Evolutionary conservation across 2,888 invertebrate species (phyloP).

Genomic region (Xanthia icteritia): DNA sequence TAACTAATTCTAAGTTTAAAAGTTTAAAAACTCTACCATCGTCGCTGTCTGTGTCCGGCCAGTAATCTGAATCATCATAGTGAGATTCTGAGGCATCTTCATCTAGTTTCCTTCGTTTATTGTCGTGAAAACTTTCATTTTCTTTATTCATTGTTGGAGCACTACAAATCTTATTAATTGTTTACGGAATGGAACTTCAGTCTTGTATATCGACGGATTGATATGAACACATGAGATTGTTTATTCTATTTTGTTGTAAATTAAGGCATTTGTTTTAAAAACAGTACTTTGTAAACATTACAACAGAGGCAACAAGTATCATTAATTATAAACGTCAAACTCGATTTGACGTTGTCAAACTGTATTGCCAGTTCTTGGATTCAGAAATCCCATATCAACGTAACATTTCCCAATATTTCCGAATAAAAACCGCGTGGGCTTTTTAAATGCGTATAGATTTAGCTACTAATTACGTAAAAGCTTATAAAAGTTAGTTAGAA

Average conservation of each 20-base stretch:
- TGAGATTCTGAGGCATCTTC: constrained; percentile 77
- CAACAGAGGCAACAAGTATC: constrained; percentile 67
- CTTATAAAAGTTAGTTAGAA: not conserved
- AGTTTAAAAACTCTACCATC: constrained; percentile 71
- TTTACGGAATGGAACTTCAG: constrained; percentile 56
- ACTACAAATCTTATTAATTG: constrained; percentile 27
- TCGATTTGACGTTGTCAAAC: constrained; percentile 33
- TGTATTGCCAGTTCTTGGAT: constrained; percentile 27
- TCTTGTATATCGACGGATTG: constrained; percentile 48
- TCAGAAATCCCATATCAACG: not conserved
- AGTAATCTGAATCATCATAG: constrained; percentile 81
- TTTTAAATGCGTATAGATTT: not conserved
- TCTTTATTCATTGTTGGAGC: constrained; percentile 82
- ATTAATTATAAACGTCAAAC: constrained; percentile 21
- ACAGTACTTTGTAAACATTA: constrained; percentile 65
- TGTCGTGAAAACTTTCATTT: constrained; percentile 76
- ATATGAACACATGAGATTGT: constrained; percentile 50
- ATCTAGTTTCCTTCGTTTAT: constrained; percentile 81
- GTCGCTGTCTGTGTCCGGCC: constrained; percentile 84
- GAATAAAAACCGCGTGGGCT: too few species aligned
- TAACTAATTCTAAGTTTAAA: constrained; percentile 30
- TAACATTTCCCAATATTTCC: not conserved
- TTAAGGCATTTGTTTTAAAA: constrained; percentile 62
- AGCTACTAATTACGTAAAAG: not conserved
- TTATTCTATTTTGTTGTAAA: constrained; percentile 53